Evolutionary conservation across 1,140 invertebrate genomes (phyloP).

Genomic region (Brachionus rubens): DNA sequence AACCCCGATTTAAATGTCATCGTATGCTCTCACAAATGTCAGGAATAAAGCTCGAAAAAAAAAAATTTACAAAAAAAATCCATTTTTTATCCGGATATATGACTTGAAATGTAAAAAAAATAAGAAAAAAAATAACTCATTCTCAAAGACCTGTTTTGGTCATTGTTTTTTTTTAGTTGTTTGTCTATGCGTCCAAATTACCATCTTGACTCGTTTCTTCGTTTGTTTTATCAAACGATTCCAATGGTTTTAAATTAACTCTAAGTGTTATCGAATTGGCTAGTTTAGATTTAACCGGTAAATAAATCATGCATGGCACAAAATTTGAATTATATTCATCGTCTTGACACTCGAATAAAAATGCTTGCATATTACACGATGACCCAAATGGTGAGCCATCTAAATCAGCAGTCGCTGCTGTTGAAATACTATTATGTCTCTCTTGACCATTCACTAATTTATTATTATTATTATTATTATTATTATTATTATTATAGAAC

Average conservation of each 20-base stretch:
- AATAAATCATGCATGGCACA: slow-evolving; percentile 47
- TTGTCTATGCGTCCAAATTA: background rate
- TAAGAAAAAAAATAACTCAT: background rate
- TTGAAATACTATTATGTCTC: no score
- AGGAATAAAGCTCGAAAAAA: background rate
- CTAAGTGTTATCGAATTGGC: background rate
- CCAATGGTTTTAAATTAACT: slow-evolving; percentile 44
- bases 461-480: no score
- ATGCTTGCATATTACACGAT: slow-evolving; percentile 35
- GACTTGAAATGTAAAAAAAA: slow-evolving; percentile 1
- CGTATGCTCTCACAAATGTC: no score
- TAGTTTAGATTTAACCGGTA: slow-evolving; percentile 44
- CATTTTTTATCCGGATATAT: slow-evolving; percentile 19
- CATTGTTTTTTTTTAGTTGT: background rate
- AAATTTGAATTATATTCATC: background rate
- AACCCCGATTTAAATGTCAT: no score
- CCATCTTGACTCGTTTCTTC: background rate
- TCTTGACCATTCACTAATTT: no score
- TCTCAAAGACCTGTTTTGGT: background rate
- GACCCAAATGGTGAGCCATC: background rate
- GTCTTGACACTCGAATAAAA: slow-evolving; percentile 43
- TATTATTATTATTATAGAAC: no score
- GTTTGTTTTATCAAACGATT: background rate
- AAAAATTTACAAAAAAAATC: slow-evolving; percentile 22
- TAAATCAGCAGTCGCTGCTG: background rate